Evolutionary conservation across 2,113 vertebrate species (phyloP).

Genomic region (Ivindomyrus marchei): DNA sequence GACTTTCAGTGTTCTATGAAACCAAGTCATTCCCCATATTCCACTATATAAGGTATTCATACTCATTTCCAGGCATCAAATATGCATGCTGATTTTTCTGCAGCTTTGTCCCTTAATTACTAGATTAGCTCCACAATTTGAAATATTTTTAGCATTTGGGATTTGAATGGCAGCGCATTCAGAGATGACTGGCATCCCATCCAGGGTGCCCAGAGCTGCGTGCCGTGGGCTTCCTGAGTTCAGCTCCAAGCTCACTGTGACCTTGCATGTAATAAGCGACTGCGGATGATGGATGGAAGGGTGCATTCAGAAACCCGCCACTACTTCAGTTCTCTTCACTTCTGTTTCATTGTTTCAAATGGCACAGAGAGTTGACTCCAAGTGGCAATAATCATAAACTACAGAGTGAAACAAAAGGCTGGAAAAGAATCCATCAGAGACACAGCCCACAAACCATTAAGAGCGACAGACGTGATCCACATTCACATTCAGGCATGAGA

Average conservation of each 20-base stretch:
- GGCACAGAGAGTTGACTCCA: not conserved
- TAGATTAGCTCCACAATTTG: not conserved
- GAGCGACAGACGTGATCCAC: not conserved
- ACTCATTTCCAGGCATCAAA: not conserved
- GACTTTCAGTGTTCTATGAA: not conserved
- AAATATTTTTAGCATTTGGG: not conserved
- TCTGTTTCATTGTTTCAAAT: not conserved
- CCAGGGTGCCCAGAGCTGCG: not conserved
- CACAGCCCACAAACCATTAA: not conserved
- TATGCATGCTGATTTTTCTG: not conserved
- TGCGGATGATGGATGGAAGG: not conserved
- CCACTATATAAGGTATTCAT: not conserved
- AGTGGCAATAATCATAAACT: not conserved
- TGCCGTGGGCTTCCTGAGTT: not conserved
- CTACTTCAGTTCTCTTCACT: not conserved
- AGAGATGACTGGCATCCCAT: not conserved
- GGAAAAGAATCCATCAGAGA: not conserved
- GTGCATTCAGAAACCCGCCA: not conserved
- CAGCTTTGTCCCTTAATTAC: slow-evolving; percentile 5
- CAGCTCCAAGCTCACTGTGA: not conserved
- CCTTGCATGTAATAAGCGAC: not conserved
- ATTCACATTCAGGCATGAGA: not conserved
- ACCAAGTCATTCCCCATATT: not conserved
- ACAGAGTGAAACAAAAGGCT: not conserved
- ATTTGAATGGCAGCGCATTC: not conserved